Percentiles rank a stretch among this genome's conserved stretches.
Conservation (phyloP, 2,113 vertebrate species). For the Gallinago jamesoni region DNA sequence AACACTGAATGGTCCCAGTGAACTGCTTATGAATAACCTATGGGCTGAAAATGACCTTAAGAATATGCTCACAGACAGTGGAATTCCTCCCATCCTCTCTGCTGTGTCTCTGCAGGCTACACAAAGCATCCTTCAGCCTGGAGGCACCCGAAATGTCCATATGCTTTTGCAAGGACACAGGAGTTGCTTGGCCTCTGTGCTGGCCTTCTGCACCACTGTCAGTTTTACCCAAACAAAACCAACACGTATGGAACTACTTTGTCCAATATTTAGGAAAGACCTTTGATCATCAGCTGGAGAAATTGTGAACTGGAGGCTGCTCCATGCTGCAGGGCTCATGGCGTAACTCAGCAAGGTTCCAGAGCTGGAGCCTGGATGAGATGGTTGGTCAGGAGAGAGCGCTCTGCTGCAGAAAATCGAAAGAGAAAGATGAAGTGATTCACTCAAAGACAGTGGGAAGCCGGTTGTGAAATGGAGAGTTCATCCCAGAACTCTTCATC, state of each 20-base stretch:
- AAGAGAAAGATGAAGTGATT: not conserved
- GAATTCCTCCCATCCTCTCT: not conserved
- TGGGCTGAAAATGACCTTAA: not conserved
- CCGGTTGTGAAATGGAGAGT: not conserved
- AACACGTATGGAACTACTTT: not conserved
- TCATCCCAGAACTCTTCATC: not conserved
- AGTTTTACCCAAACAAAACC: not conserved
- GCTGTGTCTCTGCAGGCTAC: not conserved
- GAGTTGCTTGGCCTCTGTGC: not conserved
- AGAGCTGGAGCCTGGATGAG: not conserved
- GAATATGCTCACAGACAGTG: not conserved
- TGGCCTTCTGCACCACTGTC: not conserved
- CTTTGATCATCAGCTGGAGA: not conserved
- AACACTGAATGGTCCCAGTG: not conserved
- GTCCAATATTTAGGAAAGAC: not conserved
- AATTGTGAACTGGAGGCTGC: not conserved
- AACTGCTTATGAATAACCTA: not conserved
- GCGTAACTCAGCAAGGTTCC: not conserved
- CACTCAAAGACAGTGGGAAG: not conserved
- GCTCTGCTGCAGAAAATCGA: not conserved
- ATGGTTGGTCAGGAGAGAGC: not conserved
- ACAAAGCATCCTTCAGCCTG: not conserved
- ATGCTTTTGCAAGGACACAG: not conserved
- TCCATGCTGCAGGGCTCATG: not conserved
- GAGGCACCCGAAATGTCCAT: not conserved